A percentile compares a stretch with the other conserved stretches of the same genome.
phyloP scores from a whole-genome alignment of 2,113 vertebrate species.

The Penelope pileata region DNA sequence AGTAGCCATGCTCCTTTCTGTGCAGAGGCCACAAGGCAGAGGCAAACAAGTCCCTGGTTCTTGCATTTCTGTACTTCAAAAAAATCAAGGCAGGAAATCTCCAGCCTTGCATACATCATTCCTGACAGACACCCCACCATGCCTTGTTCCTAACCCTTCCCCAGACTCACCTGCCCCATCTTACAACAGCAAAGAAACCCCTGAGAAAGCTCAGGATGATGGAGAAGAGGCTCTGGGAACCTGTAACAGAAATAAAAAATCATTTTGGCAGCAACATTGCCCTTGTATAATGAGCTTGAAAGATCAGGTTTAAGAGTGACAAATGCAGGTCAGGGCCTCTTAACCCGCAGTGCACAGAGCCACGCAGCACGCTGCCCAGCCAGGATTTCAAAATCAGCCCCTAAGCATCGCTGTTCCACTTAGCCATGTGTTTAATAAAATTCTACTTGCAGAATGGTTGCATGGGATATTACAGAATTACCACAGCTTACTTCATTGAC shows the following conservation, averaged over 20 bases:
- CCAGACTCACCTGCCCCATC: background rate
- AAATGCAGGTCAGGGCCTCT: background rate
- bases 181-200: background rate
- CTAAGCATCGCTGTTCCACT: background rate
- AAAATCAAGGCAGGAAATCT: background rate
- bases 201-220: background rate
- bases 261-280: background rate
- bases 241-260: background rate
- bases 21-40: background rate
- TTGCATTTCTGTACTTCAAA: background rate
- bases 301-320: background rate
- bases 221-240: background rate
- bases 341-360: background rate
- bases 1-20: background rate
- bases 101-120: background rate
- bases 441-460: slow-evolving; percentile 38
- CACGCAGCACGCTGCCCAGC: background rate
- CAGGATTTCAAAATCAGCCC: slow-evolving; percentile 20
- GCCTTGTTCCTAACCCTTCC: background rate
- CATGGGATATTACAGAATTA: slow-evolving; percentile 42
- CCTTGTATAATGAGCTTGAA: background rate
- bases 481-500: slow-evolving; percentile 35
- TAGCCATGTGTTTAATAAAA: background rate
- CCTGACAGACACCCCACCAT: background rate
- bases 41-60: too few relatives aligned